Evolutionary conservation across 2,888 invertebrate genomes (phyloP).

Genomic region (Leptothorax acervorum): DNA sequence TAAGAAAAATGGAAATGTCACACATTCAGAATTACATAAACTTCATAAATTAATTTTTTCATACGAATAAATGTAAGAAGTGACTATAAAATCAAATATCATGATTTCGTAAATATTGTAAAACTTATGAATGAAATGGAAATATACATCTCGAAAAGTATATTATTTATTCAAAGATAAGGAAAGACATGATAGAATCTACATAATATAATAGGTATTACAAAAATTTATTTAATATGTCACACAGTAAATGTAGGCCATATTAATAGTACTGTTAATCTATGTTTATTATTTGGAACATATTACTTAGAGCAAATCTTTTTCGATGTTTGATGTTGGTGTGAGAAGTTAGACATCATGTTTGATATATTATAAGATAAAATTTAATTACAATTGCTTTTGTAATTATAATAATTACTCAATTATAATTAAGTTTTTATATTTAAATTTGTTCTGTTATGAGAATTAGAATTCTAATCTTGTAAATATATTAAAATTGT

Average conservation of each 20-base stretch:
- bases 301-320: slow-evolving; percentile 17
- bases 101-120: slow-evolving; percentile 6
- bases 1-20: slow-evolving; percentile 9
- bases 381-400: neutral
- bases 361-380: neutral
- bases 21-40: slow-evolving; percentile 3
- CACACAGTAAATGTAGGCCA: slow-evolving; percentile 37
- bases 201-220: slow-evolving; percentile 3
- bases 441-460: neutral
- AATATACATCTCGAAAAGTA: neutral
- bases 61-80: neutral
- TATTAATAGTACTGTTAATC: slow-evolving; percentile 31
- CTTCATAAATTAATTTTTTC: neutral
- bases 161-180: slow-evolving; percentile 2
- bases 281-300: slow-evolving; percentile 35
- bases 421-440: neutral
- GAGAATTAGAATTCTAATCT: neutral
- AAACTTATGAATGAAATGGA: neutral
- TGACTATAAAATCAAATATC: neutral
- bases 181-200: neutral
- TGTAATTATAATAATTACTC: neutral
- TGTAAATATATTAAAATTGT: slow-evolving; percentile 10
- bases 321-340: neutral
- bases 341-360: neutral
- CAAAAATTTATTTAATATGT: neutral